Percentiles rank a stretch among this genome's conserved stretches.
These are phyloP conservation scores for Heteromormyrus szaboi DNA, from an alignment of 2,797 vertebrate species.

Conservation along the genomic window DNA sequence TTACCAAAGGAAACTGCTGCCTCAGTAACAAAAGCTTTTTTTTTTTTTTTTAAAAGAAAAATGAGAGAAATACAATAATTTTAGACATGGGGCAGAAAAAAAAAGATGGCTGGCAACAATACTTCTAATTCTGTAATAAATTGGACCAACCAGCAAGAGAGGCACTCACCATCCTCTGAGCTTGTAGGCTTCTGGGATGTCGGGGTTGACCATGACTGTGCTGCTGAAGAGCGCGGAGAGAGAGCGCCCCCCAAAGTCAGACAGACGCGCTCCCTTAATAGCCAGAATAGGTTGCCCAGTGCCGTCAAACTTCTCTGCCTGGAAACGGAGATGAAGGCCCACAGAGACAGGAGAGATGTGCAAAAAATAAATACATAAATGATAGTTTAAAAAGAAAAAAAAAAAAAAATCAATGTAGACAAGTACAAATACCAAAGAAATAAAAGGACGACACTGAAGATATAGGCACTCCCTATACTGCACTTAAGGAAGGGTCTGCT, in stretches of 20 bases:
- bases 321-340: conserved; percentile 6
- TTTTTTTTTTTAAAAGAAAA: not conserved
- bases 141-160: not conserved
- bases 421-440: conserved; percentile 27
- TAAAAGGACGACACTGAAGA: not conserved
- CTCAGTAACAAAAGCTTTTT: not conserved
- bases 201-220: conserved; percentile 87
- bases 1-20: not conserved
- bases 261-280: conserved; percentile 85
- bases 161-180: conserved; percentile 85
- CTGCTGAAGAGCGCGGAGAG: conserved; percentile 84
- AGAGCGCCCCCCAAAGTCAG: conserved; percentile 89
- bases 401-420: conserved; percentile 4
- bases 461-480: conserved; percentile 5
- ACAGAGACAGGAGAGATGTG: not conserved
- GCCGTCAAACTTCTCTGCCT: conserved; percentile 94
- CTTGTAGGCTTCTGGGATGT: conserved; percentile 90
- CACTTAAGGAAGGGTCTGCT: not conserved
- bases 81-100: not conserved
- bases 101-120: not conserved
- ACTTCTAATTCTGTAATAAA: not conserved
- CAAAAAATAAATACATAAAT: not conserved
- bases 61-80: not conserved
- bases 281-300: conserved; percentile 83
- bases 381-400: too few species aligned